Evolutionary conservation across 53 echinoderm and acorn worm genomes (phyloP).

Genomic region (Henricia sp.): DNA sequence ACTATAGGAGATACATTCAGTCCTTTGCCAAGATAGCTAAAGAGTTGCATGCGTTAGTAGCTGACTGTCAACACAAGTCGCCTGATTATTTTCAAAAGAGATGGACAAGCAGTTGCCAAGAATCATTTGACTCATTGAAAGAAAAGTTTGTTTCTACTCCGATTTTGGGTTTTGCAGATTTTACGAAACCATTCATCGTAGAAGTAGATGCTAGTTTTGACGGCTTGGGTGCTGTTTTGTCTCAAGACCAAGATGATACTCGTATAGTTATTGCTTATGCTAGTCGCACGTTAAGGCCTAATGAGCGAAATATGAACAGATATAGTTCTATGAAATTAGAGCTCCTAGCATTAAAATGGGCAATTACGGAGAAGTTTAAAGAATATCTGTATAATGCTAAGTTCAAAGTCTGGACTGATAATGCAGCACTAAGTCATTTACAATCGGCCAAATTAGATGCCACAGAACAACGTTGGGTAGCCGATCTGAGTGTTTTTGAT

Average conservation of each 20-base stretch:
- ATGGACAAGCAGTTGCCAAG: background rate
- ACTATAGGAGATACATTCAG: no score
- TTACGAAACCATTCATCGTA: constrained; percentile 21
- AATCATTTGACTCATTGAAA: constrained; percentile 2
- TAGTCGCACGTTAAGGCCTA: constrained; percentile 12
- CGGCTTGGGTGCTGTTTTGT: constrained; percentile 66
- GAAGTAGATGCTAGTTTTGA: constrained; percentile 57
- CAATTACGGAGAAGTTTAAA: constrained; percentile 60
- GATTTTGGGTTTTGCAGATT: constrained; percentile 34
- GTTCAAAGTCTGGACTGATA: constrained; percentile 5
- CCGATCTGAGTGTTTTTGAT: background rate
- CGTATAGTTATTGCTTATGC: constrained; percentile 41
- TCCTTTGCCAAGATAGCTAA: no score
- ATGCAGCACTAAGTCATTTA: constrained; percentile 1
- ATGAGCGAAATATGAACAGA: constrained; percentile 58
- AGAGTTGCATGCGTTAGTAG: no score
- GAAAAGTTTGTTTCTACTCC: constrained; percentile 17
- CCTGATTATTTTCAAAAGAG: no score
- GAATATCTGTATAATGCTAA: constrained; percentile 41
- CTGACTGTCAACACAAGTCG: no score
- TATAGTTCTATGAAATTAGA: constrained; percentile 72
- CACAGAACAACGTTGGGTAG: constrained; percentile 9
- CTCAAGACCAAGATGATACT: constrained; percentile 40
- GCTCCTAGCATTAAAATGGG: constrained; percentile 63
- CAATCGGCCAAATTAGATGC: background rate